These are phyloP conservation scores for Adineta ricciae DNA, from an alignment of 2,888 invertebrate species.

Conservation along the genomic window DNA sequence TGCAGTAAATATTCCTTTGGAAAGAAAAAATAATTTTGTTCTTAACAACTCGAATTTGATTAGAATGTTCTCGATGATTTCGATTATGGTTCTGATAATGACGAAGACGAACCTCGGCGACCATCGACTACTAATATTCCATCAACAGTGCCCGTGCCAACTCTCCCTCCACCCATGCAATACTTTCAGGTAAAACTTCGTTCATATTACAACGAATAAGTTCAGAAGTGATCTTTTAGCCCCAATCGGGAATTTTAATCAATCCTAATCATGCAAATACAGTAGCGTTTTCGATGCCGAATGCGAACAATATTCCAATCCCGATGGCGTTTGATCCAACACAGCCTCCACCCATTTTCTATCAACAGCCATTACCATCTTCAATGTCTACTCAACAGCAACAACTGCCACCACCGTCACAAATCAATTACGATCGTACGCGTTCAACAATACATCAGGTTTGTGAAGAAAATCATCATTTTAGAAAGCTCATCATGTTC, in stretches of 20 bases:
- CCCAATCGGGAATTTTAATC: not conserved
- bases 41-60: not conserved
- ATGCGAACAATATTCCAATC: not conserved
- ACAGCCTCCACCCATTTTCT: not conserved
- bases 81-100: constrained; percentile 16
- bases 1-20: not conserved
- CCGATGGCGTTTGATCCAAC: not conserved
- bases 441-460: not conserved
- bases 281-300: not conserved
- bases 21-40: too few species aligned
- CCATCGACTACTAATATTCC: not conserved
- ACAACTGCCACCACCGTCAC: not conserved
- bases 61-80: constrained; percentile 10
- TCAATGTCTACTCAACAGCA: not conserved
- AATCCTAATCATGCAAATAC: not conserved
- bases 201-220: not conserved
- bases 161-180: not conserved
- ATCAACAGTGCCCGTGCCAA: not conserved
- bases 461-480: not conserved
- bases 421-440: not conserved
- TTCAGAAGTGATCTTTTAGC: not conserved
- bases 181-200: not conserved
- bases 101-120: not conserved
- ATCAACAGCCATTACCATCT: not conserved
- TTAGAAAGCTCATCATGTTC: not conserved